Conservation (phyloP, 2,888 invertebrate genomes). For the Agriotes lineatus region DNA sequence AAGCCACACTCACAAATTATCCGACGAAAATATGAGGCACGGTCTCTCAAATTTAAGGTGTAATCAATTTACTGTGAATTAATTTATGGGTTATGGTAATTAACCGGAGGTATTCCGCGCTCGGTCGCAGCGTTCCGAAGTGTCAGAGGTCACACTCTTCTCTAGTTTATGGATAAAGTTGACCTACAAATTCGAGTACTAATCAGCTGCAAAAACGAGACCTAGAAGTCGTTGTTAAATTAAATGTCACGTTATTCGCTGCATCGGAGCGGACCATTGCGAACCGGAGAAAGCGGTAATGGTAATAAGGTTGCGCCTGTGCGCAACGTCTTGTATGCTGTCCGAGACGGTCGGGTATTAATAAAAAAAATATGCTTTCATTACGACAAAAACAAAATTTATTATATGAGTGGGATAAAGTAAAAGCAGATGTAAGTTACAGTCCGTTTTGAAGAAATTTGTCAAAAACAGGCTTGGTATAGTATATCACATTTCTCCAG, state of each 20-base stretch:
- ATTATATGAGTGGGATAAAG: too few species aligned
- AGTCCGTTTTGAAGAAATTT: too few species aligned
- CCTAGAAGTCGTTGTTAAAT: constrained; percentile 19
- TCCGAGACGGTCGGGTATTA: too few species aligned
- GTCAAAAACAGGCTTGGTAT: too few species aligned
- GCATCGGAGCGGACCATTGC: constrained; percentile 3
- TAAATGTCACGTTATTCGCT: constrained; percentile 22
- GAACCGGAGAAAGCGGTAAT: constrained; percentile 7
- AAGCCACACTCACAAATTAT: constrained; percentile 29
- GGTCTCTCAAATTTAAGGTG: constrained; percentile 43
- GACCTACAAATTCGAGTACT: constrained; percentile 32
- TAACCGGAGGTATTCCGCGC: constrained; percentile 43
- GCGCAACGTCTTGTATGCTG: too few species aligned
- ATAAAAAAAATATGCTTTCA: too few species aligned
- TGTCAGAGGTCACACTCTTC: constrained; percentile 45
- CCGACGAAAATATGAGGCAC: constrained; percentile 31
- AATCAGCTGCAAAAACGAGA: constrained; percentile 24
- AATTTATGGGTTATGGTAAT: constrained; percentile 50
- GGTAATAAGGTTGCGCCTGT: background rate
- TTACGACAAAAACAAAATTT: background rate
- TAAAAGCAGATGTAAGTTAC: too few species aligned
- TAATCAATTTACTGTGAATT: constrained; percentile 46
- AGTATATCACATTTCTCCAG: too few species aligned
- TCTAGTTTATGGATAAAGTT: constrained; percentile 36
- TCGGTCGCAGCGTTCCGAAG: constrained; percentile 28